Percentiles rank a stretch among this genome's conserved stretches.
Evolutionary conservation across 2,113 vertebrate species (phyloP).

Genomic region (Cromileptes altivelis): DNA sequence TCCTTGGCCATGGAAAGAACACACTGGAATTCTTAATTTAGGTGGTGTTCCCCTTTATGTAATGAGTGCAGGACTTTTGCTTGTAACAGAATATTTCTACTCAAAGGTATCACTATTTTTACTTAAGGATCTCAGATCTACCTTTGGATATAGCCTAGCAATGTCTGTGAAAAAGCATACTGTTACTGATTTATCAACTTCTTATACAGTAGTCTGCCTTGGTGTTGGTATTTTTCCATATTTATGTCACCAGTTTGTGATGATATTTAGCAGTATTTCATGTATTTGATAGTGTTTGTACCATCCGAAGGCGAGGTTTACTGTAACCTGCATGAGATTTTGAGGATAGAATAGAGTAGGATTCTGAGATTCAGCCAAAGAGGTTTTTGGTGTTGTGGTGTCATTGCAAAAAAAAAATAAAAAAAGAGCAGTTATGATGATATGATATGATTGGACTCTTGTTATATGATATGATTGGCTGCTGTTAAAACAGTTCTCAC

Average conservation of each 20-base stretch:
- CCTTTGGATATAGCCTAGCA: too few relatives aligned
- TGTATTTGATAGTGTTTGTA: neutral
- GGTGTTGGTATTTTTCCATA: neutral
- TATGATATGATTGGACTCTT: too few relatives aligned
- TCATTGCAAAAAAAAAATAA: too few relatives aligned
- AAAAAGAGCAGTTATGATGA: neutral
- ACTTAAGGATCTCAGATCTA: too few relatives aligned
- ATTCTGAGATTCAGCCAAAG: neutral
- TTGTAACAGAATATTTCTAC: too few relatives aligned
- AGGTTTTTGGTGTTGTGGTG: neutral
- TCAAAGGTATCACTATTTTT: too few relatives aligned
- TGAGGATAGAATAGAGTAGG: too few relatives aligned
- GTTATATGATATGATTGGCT: too few relatives aligned
- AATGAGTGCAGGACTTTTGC: too few relatives aligned
- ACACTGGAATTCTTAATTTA: too few relatives aligned
- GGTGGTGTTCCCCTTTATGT: too few relatives aligned
- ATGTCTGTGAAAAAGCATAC: neutral
- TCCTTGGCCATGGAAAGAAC: too few relatives aligned
- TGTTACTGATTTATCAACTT: neutral
- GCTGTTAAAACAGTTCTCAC: neutral
- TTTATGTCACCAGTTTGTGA: neutral
- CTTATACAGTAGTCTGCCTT: neutral
- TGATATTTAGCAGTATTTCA: neutral
- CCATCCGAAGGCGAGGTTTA: neutral
- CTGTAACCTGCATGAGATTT: neutral